Evolutionary conservation across 2,888 invertebrate species (phyloP), one percentile per base, ranked within the genome.

Genomic region (Sminthurides aquaticus): DNA sequence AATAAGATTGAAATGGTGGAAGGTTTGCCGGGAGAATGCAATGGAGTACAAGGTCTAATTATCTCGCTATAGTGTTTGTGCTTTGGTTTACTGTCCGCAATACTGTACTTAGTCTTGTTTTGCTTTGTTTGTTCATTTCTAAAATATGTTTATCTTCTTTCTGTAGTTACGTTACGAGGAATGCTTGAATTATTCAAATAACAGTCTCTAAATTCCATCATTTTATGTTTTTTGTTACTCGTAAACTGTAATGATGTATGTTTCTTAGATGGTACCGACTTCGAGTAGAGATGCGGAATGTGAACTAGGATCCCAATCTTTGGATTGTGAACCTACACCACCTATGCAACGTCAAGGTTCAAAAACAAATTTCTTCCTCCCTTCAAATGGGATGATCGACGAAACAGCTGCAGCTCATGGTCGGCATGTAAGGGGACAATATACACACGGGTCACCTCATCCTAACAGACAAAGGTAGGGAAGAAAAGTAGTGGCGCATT

Each of bases 311-410:
- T 91, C 91, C 59, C 92, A 92, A 81, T 90, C 90, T 60, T 89
- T 90, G 75, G 93, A 93, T 83, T 93, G 92, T 80, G 92, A 93
- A 80, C 91, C 93, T 8, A 92, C 93, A 74, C 93, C 92, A 57
- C 86, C 88, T 15, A 80, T 90, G 72, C 90, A 91, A 80, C 84
- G 92, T 75, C 88, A 88, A 76, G 91, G 91, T 76, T 91, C 91
- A 66, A 88, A 87, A 76, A 88, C 86, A 75, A 92, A 91, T 80
- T 87, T 93, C 81, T 92, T 91, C 82, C 85, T 89, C 78, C 89
- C 90, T 67, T 86, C 87, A 67, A 81, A 84, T 75, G 82, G 81
- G 76, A 71, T 67, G 28, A 69, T 73, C 5, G 73, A 75, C 29
- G 71, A 73, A 57, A 43, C 64, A 26, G 65, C 66, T 3, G 68